These are phyloP conservation scores for Kryptopterus vitreolus DNA, from an alignment of 2,797 vertebrate species.

Conservation along the genomic window DNA sequence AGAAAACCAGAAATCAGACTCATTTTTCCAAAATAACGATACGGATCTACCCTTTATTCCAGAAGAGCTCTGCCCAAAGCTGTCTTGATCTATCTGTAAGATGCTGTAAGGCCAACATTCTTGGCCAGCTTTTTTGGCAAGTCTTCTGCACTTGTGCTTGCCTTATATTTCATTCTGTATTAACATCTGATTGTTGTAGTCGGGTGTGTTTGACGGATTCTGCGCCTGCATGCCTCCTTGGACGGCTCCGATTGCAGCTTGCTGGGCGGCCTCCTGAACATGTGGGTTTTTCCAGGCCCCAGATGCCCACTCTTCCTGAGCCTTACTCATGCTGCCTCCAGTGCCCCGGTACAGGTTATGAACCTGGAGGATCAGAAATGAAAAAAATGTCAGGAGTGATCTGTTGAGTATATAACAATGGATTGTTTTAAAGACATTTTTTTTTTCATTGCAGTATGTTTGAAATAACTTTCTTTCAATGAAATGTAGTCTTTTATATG, in stretches of 20 bases:
- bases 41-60: background rate
- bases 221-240: conserved; percentile 80
- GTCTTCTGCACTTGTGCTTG: conserved; percentile 2
- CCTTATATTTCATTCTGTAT: conserved; percentile 4
- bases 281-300: conserved; percentile 97
- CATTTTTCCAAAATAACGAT: background rate
- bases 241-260: conserved; percentile 85
- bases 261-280: conserved; percentile 88
- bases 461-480: too few species aligned
- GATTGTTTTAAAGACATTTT: too few species aligned
- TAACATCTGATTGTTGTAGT: conserved; percentile 84
- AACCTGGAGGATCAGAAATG: conserved; percentile 73
- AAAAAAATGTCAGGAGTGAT: background rate
- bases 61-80: background rate
- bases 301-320: conserved; percentile 95
- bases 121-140: background rate
- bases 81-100: background rate
- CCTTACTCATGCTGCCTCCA: conserved; percentile 91
- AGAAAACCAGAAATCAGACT: conserved; percentile 20
- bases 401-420: background rate
- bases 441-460: too few species aligned
- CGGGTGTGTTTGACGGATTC: conserved; percentile 80
- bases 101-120: background rate
- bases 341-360: conserved; percentile 95
- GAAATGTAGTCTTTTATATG: too few species aligned